Evolutionary conservation across 2,113 vertebrate genomes (phyloP).

Genomic region (Leucosticte australis): DNA sequence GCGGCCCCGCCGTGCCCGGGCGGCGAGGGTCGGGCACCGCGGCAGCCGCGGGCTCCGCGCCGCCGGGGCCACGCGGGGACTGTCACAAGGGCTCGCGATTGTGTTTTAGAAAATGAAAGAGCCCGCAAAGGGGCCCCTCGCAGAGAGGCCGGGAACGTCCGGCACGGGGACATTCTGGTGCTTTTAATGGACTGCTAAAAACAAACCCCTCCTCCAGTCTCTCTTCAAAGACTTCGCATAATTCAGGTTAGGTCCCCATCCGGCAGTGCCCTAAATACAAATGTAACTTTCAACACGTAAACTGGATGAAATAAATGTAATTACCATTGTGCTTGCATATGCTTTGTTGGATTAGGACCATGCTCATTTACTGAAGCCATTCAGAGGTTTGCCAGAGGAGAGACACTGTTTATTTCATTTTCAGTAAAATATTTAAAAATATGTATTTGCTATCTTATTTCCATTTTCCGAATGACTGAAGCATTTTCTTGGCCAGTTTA

Average conservation of each 20-base stretch:
- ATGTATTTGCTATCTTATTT: not conserved
- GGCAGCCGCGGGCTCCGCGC: not conserved
- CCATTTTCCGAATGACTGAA: not conserved
- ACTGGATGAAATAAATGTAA: not conserved
- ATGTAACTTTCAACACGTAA: not conserved
- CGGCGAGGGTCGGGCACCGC: not conserved
- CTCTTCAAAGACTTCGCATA: not conserved
- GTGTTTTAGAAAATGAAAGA: accelerated
- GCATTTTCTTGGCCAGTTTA: not conserved
- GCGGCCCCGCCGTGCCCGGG: not conserved
- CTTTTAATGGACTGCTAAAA: not conserved
- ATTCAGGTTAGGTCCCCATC: not conserved
- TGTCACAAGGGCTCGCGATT: not conserved
- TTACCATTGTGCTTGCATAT: not conserved
- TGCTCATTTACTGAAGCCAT: too few species aligned
- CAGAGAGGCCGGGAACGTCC: not conserved
- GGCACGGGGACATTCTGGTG: not conserved
- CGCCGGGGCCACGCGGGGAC: not conserved
- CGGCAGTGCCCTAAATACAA: not conserved
- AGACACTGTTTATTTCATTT: not conserved
- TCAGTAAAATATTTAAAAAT: not conserved
- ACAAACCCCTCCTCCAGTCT: not conserved
- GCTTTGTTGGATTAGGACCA: not conserved
- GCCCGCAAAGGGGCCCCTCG: not conserved
- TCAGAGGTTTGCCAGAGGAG: not conserved